Percentiles rank a stretch among this genome's conserved stretches.
These are phyloP conservation scores for Andricus grossulariae DNA, from an alignment of 1,140 invertebrate genomes.

Conservation along the genomic window DNA sequence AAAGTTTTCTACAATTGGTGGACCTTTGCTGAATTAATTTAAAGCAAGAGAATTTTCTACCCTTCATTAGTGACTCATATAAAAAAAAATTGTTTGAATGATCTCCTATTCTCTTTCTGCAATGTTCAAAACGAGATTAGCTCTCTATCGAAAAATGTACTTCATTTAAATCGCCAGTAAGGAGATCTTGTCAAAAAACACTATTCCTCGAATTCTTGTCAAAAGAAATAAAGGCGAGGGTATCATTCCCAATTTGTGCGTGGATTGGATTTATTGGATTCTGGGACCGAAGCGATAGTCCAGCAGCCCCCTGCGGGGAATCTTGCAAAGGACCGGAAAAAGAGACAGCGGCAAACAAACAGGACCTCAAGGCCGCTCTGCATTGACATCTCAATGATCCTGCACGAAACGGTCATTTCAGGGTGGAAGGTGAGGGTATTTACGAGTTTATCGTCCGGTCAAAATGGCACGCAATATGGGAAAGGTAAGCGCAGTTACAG, in stretches of 20 bases:
- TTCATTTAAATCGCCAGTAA: too few relatives aligned
- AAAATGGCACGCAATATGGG: slow-evolving; percentile 36
- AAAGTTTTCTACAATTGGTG: too few relatives aligned
- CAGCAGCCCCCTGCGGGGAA: slow-evolving; percentile 35
- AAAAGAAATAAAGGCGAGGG: background rate
- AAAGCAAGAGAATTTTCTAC: too few relatives aligned
- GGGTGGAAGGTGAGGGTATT: slow-evolving; percentile 50
- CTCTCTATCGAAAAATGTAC: too few relatives aligned
- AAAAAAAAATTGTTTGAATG: too few relatives aligned
- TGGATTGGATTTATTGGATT: slow-evolving; percentile 37
- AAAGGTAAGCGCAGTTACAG: slow-evolving; percentile 41
- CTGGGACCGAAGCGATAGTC: background rate
- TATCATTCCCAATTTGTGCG: slow-evolving; percentile 39
- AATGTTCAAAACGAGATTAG: too few relatives aligned
- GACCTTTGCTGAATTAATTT: too few relatives aligned
- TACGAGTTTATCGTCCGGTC: slow-evolving; percentile 48
- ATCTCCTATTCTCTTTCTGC: too few relatives aligned
- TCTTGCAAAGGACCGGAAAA: slow-evolving; percentile 37
- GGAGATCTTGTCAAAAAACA: too few relatives aligned
- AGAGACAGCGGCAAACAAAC: slow-evolving; percentile 32
- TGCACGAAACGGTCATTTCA: slow-evolving; percentile 46
- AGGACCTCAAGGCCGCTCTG: slow-evolving; percentile 21
- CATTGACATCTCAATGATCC: slow-evolving; percentile 36
- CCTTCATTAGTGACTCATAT: too few relatives aligned
- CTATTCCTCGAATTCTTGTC: background rate